Evolutionary conservation across 2,888 invertebrate species (phyloP).

Genomic region (Pharmacophagus antenor): DNA sequence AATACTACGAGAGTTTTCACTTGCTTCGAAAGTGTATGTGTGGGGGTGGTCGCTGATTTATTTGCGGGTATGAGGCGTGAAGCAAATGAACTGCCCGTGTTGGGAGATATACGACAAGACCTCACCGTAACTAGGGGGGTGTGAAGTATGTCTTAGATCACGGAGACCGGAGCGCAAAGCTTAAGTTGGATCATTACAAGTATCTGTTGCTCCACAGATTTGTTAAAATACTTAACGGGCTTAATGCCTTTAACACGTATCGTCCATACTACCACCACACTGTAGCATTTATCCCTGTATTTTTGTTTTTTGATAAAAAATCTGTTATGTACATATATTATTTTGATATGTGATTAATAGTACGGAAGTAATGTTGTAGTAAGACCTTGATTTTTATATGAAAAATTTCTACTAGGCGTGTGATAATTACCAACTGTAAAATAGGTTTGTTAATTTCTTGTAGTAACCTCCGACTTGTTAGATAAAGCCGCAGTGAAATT

Average conservation of each 20-base stretch:
- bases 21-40: conserved; percentile 51
- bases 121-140: conserved; percentile 55
- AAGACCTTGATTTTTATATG: too few species aligned
- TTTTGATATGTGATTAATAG: too few species aligned
- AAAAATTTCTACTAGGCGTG: background rate
- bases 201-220: conserved; percentile 23
- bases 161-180: conserved; percentile 34
- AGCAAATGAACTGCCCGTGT: conserved; percentile 72
- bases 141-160: conserved; percentile 46
- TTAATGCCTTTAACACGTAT: conserved; percentile 27
- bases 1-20: conserved; percentile 56
- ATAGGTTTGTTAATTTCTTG: conserved; percentile 6
- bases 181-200: conserved; percentile 35
- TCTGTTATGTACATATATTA: too few species aligned
- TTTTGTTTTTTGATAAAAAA: too few species aligned
- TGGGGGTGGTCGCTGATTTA: conserved; percentile 66
- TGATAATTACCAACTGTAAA: background rate
- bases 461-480: conserved; percentile 32
- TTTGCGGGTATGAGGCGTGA: conserved; percentile 78
- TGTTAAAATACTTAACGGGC: conserved; percentile 13
- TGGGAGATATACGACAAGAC: conserved; percentile 68
- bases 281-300: background rate
- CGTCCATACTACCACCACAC: background rate
- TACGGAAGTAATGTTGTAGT: background rate
- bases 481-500: conserved; percentile 30